Evolutionary conservation across 2,888 invertebrate genomes (phyloP).

Genomic region (Cataglyphis altisquamis): DNA sequence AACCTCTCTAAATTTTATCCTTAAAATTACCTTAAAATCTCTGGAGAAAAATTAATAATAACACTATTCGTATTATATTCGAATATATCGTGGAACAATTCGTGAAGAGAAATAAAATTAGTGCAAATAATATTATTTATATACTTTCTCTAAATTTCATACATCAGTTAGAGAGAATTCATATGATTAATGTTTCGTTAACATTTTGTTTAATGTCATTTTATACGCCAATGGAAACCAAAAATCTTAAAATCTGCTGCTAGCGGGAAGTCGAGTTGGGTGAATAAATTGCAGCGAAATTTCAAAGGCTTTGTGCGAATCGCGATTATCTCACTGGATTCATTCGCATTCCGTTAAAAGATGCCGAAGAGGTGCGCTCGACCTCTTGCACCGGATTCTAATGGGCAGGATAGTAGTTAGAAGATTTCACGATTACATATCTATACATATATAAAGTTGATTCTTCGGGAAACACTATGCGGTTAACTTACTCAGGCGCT

Average conservation of each 20-base stretch:
- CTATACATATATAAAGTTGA: background rate
- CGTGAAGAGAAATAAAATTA: background rate
- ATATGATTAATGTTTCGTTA: background rate
- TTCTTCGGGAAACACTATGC: constrained; percentile 9
- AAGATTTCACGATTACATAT: constrained; percentile 25
- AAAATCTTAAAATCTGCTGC: background rate
- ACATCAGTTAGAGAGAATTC: background rate
- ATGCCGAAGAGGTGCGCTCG: constrained; percentile 6
- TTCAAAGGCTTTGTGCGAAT: background rate
- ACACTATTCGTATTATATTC: too few species aligned
- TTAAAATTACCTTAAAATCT: background rate
- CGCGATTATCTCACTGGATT: constrained; percentile 6
- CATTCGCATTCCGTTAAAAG: constrained; percentile 4
- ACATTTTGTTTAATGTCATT: background rate
- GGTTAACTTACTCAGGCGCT: constrained; percentile 30
- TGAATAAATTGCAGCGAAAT: background rate
- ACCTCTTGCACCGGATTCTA: background rate
- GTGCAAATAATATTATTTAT: background rate
- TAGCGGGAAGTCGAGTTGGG: background rate
- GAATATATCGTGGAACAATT: background rate
- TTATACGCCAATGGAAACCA: background rate
- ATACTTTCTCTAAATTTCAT: background rate
- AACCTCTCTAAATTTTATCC: background rate
- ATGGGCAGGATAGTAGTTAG: background rate
- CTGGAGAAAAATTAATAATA: background rate